A percentile compares a stretch with the other conserved stretches of the same genome.
Evolutionary conservation across 2,797 vertebrate species (phyloP).

Genomic region (Anableps anableps): DNA sequence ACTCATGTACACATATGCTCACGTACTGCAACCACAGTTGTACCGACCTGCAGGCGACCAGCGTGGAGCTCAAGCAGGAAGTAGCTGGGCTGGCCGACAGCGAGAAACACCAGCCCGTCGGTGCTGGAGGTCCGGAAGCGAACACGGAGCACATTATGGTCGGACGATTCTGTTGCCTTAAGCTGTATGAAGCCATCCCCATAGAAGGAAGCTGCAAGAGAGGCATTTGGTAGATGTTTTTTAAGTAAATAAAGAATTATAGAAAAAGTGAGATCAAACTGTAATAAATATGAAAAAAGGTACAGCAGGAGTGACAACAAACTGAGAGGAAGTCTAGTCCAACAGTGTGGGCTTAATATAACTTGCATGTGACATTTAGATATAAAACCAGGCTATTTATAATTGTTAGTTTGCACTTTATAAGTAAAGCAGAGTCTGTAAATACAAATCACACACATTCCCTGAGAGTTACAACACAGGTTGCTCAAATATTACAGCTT

Average conservation of each 20-base stretch:
- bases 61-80: slow-evolving; percentile 85
- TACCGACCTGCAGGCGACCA: slow-evolving; percentile 86
- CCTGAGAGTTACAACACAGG: neutral
- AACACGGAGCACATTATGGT: slow-evolving; percentile 82
- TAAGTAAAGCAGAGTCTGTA: slow-evolving; percentile 31
- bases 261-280: slow-evolving; percentile 1
- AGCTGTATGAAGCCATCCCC: slow-evolving; percentile 90
- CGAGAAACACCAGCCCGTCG: slow-evolving; percentile 89
- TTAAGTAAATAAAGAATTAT: neutral
- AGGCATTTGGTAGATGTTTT: slow-evolving; percentile 3
- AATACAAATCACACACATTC: slow-evolving; percentile 6
- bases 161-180: slow-evolving; percentile 79
- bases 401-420: slow-evolving; percentile 61
- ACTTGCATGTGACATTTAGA: slow-evolving; percentile 73
- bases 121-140: slow-evolving; percentile 88
- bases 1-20: slow-evolving; percentile 56
- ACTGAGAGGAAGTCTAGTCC: slow-evolving; percentile 42
- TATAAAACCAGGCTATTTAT: slow-evolving; percentile 68
- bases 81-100: slow-evolving; percentile 84
- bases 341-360: slow-evolving; percentile 68
- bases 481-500: slow-evolving; percentile 42
- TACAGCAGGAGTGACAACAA: slow-evolving; percentile 25
- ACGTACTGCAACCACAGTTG: slow-evolving; percentile 53
- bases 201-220: slow-evolving; percentile 88
- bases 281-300: neutral